Evolutionary conservation across 2,797 vertebrate species (phyloP).

Genomic region (Allobates femoralis): DNA sequence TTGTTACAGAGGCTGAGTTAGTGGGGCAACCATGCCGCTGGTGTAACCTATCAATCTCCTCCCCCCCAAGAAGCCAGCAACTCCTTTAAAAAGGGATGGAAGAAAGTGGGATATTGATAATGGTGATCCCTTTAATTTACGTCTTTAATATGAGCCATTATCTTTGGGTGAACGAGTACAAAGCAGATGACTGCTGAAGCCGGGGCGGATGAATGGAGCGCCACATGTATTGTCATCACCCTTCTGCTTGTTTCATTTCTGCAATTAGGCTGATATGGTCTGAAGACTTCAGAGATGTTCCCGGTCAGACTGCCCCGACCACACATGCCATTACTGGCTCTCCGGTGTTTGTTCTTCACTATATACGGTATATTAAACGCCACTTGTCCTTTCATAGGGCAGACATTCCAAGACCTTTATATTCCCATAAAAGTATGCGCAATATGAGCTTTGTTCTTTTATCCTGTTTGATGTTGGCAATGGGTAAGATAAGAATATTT

Average conservation of each 20-base stretch:
- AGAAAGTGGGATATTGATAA: too few relatives aligned
- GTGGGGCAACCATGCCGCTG: too few relatives aligned
- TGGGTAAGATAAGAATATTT: conserved; percentile 48
- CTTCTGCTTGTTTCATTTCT: conserved; percentile 31
- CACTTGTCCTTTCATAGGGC: conserved; percentile 24
- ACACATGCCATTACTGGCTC: conserved; percentile 9
- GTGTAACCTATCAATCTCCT: too few relatives aligned
- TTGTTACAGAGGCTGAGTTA: too few relatives aligned
- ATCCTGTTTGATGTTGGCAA: conserved; percentile 39
- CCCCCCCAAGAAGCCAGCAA: too few relatives aligned
- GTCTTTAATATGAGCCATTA: too few relatives aligned
- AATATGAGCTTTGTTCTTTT: conserved; percentile 43
- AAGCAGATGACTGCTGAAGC: neutral
- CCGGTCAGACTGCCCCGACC: conserved; percentile 49
- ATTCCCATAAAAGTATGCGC: conserved; percentile 35
- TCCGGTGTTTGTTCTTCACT: conserved; percentile 6
- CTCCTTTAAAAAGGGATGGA: too few relatives aligned
- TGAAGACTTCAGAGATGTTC: conserved; percentile 16
- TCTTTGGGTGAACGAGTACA: neutral
- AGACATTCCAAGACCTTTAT: conserved; percentile 40
- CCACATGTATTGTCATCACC: neutral
- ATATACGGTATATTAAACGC: neutral
- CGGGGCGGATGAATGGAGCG: neutral
- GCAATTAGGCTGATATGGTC: conserved; percentile 30
- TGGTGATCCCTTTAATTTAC: too few relatives aligned